Conservation (phyloP, 2,888 invertebrate genomes). For the Andricus quercusramuli region DNA sequence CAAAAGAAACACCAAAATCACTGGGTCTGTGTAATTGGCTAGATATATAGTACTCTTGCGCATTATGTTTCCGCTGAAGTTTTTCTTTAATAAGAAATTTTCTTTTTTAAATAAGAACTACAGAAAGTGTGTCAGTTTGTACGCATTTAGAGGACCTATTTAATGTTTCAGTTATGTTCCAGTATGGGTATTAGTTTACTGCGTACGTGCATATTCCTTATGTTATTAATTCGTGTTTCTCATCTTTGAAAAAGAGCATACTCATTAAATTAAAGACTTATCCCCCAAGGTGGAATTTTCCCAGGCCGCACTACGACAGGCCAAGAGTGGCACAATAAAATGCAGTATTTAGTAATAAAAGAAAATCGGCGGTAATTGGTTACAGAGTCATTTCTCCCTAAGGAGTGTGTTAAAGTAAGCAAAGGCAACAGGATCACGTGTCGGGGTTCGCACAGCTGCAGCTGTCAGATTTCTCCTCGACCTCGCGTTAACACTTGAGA, state of each 20-base stretch:
- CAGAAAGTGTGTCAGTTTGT: too few relatives aligned
- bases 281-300: neutral
- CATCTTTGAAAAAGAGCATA: neutral
- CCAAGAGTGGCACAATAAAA: neutral
- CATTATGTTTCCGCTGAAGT: too few relatives aligned
- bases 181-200: neutral
- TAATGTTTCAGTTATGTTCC: too few relatives aligned
- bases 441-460: conserved; percentile 18
- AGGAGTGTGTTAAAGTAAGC: neutral
- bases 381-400: neutral
- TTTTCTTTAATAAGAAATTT: too few relatives aligned
- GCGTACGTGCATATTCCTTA: neutral
- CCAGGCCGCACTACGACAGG: too few relatives aligned
- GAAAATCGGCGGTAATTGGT: neutral
- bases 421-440: neutral
- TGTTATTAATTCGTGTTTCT: neutral
- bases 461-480: conserved; percentile 34
- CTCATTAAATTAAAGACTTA: too few relatives aligned
- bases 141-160: too few relatives aligned
- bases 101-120: too few relatives aligned
- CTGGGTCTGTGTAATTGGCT: too few relatives aligned
- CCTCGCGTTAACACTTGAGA: conserved; percentile 24
- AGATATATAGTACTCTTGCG: too few relatives aligned
- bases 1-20: too few relatives aligned
- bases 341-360: neutral